phyloP scores from a whole-genome alignment of 2,797 vertebrate species.

The Apodemus agrarius region DNA sequence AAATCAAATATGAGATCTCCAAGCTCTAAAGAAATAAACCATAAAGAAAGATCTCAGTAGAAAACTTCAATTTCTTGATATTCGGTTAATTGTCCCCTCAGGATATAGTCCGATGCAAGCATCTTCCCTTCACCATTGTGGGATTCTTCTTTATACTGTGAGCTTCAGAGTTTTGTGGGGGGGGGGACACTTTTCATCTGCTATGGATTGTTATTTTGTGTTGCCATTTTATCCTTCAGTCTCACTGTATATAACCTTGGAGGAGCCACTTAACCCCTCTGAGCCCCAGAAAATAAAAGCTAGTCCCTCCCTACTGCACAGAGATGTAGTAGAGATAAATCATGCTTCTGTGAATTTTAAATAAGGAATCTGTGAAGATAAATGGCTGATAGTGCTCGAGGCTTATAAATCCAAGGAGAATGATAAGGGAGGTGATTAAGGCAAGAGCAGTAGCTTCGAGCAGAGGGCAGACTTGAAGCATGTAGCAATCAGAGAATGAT shows the following conservation, averaged over 20 bases:
- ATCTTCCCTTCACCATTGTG: neutral
- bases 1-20: constrained; percentile 67
- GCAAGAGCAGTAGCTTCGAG: neutral
- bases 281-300: constrained; percentile 45
- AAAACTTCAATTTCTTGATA: neutral
- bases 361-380: constrained; percentile 66
- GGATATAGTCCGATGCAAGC: neutral
- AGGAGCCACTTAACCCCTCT: constrained; percentile 47
- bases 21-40: constrained; percentile 56
- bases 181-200: neutral
- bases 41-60: neutral
- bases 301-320: neutral
- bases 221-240: constrained; percentile 51
- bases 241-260: constrained; percentile 73
- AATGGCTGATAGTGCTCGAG: constrained; percentile 45
- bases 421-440: constrained; percentile 34
- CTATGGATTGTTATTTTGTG: neutral
- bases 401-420: constrained; percentile 53
- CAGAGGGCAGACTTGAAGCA: neutral
- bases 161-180: neutral
- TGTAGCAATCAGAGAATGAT: neutral
- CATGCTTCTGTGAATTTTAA: constrained; percentile 68
- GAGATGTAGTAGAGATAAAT: constrained; percentile 54
- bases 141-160: constrained; percentile 23
- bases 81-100: neutral